Evolutionary conservation across 2,113 vertebrate species (phyloP).

Genomic region (Forbesichthys papilliferus): DNA sequence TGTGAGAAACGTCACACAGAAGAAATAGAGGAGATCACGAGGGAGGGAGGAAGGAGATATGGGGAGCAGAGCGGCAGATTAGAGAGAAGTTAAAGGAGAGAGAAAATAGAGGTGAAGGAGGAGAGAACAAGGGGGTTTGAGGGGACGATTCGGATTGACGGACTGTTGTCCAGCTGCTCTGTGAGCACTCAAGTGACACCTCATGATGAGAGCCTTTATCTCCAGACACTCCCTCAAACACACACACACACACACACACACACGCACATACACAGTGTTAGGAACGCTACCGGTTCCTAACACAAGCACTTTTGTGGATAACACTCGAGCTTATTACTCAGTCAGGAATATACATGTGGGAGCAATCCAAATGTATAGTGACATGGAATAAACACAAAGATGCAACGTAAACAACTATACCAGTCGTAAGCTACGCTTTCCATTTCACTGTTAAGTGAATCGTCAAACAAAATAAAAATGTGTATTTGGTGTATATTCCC

Average conservation of each 20-base stretch:
- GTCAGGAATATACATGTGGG: too few species aligned
- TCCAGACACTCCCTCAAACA: conserved; percentile 6
- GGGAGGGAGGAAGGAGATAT: not conserved
- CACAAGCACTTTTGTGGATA: conserved; percentile 2
- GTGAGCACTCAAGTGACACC: conserved; percentile 59
- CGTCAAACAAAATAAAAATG: too few species aligned
- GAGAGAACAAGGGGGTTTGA: not conserved
- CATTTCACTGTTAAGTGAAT: too few species aligned
- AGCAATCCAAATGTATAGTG: too few species aligned
- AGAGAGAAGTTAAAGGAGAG: not conserved
- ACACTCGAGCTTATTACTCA: not conserved
- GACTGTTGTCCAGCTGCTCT: conserved; percentile 26
- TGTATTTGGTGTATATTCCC: too few species aligned
- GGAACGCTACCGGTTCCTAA: conserved; percentile 25
- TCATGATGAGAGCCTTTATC: conserved; percentile 45
- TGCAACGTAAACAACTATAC: too few species aligned
- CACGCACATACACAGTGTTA: conserved; percentile 21
- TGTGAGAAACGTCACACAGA: conserved; percentile 16
- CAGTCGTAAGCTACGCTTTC: too few species aligned
- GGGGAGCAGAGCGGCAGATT: not conserved
- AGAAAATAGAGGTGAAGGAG: conserved; percentile 14
- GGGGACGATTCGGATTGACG: not conserved
- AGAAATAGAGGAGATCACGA: conserved; percentile 5
- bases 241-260: not conserved
- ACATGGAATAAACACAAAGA: too few species aligned